Percentiles rank a stretch among this genome's conserved stretches.
Evolutionary conservation across 2,113 vertebrate species (phyloP).

Genomic region (Gymnarchus niloticus): DNA sequence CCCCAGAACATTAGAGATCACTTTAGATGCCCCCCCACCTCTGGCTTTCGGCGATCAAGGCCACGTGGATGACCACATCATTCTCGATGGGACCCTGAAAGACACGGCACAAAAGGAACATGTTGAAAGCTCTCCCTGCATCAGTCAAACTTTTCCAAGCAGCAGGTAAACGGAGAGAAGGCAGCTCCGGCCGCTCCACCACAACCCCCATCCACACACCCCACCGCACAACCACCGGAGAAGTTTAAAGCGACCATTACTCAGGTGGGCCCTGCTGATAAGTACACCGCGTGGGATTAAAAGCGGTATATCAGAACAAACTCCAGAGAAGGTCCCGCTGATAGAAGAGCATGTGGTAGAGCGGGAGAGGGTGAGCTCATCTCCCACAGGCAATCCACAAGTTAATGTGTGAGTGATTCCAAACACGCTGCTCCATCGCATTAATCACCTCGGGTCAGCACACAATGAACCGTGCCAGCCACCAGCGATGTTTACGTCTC

Average conservation of each 20-base stretch:
- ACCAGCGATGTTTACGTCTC: background rate
- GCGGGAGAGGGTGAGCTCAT: background rate
- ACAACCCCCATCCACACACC: background rate
- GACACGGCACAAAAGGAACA: constrained; percentile 12
- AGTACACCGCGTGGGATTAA: background rate
- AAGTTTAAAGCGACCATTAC: background rate
- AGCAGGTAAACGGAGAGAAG: background rate
- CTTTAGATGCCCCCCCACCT: constrained; percentile 59
- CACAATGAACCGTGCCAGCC: background rate
- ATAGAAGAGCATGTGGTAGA: background rate
- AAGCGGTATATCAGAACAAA: background rate
- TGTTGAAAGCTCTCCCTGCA: background rate
- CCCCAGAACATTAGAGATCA: background rate
- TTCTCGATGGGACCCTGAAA: constrained; percentile 91
- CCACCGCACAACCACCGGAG: no score
- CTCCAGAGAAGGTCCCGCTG: background rate
- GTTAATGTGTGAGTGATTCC: background rate
- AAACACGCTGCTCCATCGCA: no score
- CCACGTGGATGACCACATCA: constrained; percentile 85
- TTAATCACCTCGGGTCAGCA: background rate
- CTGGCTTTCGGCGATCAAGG: constrained; percentile 92
- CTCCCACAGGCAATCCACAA: background rate
- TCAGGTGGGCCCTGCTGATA: background rate
- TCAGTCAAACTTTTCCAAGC: background rate
- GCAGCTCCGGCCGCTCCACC: background rate